Conservation (phyloP, 1,140 invertebrate species). For the Drosophila kepulauana region DNA sequence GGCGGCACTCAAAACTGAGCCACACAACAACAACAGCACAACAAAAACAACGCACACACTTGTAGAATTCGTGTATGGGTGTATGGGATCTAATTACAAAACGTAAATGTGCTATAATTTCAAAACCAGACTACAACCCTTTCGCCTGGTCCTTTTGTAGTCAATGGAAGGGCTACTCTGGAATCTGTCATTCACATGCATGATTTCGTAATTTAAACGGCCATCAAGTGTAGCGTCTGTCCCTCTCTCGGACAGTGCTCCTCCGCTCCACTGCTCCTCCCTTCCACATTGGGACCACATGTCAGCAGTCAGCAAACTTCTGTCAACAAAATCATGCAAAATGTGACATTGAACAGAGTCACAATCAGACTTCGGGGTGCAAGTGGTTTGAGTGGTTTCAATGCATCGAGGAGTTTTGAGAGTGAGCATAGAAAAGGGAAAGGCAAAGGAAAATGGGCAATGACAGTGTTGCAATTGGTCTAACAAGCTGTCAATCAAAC, state of each 20-base stretch:
- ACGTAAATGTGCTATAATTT: constrained; percentile 78
- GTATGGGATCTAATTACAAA: constrained; percentile 71
- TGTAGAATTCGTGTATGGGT: constrained; percentile 32
- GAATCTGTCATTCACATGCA: constrained; percentile 56
- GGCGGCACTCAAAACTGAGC: constrained; percentile 7
- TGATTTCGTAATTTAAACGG: constrained; percentile 79
- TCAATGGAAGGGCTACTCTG: not conserved
- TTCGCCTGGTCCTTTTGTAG: not conserved
- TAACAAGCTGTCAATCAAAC: constrained; percentile 9
- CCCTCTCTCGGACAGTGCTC: constrained; percentile 4
- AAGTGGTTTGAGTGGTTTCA: constrained; percentile 35
- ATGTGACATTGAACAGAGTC: constrained; percentile 56
- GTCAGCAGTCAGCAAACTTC: constrained; percentile 49
- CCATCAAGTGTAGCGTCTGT: constrained; percentile 50
- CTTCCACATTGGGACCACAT: constrained; percentile 46
- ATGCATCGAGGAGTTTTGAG: not conserved
- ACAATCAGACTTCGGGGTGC: too few relatives aligned
- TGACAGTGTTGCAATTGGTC: not conserved
- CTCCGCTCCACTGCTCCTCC: not conserved
- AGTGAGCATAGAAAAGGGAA: not conserved
- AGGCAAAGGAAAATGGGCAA: not conserved
- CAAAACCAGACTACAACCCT: constrained; percentile 41
- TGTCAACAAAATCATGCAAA: constrained; percentile 70
- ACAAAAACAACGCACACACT: not conserved
- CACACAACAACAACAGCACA: constrained; percentile 19